Percentiles rank a stretch among this genome's conserved stretches.
These are phyloP conservation scores for Bryconaethiops microstoma DNA, from an alignment of 2,797 vertebrate species.

Conservation along the genomic window DNA sequence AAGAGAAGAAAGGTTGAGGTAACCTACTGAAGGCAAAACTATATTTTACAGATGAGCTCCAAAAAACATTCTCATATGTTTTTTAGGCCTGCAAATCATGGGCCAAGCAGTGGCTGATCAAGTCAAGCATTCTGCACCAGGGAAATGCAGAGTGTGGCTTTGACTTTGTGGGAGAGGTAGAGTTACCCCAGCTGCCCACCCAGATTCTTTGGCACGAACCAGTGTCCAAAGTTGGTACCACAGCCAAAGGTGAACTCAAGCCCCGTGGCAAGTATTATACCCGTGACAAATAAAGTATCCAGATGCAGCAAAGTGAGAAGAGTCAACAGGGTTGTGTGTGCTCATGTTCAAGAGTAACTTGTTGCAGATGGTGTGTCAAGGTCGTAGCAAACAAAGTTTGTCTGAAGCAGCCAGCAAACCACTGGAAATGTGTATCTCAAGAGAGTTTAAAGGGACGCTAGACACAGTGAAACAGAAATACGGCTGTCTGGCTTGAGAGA, in stretches of 20 bases:
- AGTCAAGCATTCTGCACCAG: conserved; percentile 70
- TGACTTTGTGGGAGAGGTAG: conserved; percentile 63
- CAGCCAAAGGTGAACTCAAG: conserved; percentile 74
- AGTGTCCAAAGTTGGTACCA: conserved; percentile 68
- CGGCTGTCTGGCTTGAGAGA: not conserved
- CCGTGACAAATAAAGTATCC: conserved; percentile 65
- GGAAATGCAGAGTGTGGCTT: conserved; percentile 71
- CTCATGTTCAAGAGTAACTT: conserved; percentile 50
- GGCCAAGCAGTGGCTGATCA: conserved; percentile 67
- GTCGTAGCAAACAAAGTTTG: conserved; percentile 30
- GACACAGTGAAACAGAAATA: conserved; percentile 18
- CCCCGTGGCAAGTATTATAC: conserved; percentile 68
- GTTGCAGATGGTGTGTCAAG: conserved; percentile 46
- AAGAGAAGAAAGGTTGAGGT: conserved; percentile 1
- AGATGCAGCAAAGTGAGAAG: conserved; percentile 61
- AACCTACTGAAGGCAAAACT: not conserved
- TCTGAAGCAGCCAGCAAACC: conserved; percentile 33
- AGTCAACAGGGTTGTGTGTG: conserved; percentile 56
- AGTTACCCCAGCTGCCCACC: conserved; percentile 81
- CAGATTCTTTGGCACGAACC: conserved; percentile 74
- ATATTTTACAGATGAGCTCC: not conserved
- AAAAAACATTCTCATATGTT: not conserved
- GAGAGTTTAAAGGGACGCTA: conserved; percentile 42
- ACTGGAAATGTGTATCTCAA: conserved; percentile 42
- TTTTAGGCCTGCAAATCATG: conserved; percentile 42